phyloP scores from a whole-genome alignment of 2,888 invertebrate genomes.

The Carterocephalus palaemon region DNA sequence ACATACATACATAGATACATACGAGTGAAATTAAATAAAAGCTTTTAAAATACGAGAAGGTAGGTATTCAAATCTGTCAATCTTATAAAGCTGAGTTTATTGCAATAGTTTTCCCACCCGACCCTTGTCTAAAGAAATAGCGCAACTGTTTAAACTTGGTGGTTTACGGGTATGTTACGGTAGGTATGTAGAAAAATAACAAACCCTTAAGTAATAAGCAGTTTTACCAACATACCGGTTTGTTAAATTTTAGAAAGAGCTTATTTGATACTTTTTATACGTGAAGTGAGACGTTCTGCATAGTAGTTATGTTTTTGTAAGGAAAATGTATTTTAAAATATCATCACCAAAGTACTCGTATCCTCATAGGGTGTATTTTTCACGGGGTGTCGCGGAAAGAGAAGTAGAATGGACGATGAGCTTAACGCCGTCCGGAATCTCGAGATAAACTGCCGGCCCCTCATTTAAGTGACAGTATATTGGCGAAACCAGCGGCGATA shows the following conservation, averaged over 20 bases:
- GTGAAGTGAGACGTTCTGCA: conserved; percentile 14
- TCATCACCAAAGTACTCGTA: conserved; percentile 39
- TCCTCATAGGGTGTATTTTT: conserved; percentile 48
- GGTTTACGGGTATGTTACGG: too few relatives aligned
- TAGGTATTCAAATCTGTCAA: too few relatives aligned
- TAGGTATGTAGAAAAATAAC: conserved; percentile 2
- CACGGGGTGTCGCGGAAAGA: conserved; percentile 43
- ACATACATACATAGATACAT: too few relatives aligned
- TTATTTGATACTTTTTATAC: conserved; percentile 19
- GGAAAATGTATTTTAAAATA: conserved; percentile 53
- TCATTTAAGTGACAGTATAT: conserved; percentile 52
- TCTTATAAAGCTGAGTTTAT: too few relatives aligned
- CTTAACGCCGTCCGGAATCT: conserved; percentile 45
- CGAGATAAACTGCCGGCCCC: conserved; percentile 52
- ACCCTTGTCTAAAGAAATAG: conserved; percentile 2
- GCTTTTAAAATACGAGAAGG: too few relatives aligned
- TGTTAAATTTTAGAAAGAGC: too few relatives aligned
- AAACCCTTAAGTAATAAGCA: too few relatives aligned
- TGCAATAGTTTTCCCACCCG: neutral
- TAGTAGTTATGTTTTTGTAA: conserved; percentile 30
- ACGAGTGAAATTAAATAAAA: too few relatives aligned
- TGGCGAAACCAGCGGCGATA: conserved; percentile 8
- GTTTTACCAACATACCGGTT: too few relatives aligned
- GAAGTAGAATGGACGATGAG: conserved; percentile 50
- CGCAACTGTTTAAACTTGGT: conserved; percentile 5